Percentiles rank a stretch among this genome's conserved stretches.
phyloP scores from a whole-genome alignment of 1,140 invertebrate species.

The Cryptotermes secundus region DNA sequence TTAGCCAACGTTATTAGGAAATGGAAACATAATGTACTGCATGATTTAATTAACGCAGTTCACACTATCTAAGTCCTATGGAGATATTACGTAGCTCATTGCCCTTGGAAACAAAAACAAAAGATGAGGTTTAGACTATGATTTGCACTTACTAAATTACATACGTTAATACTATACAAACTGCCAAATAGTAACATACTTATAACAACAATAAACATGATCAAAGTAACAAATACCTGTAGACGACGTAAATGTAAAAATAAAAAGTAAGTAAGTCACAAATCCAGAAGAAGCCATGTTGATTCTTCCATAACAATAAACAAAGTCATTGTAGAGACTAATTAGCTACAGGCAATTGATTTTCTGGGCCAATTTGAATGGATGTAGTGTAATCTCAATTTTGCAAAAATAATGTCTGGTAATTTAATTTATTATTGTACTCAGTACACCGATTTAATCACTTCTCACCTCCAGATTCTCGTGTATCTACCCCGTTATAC shows the following conservation, averaged over 20 bases:
- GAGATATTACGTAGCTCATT: neutral
- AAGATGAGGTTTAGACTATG: neutral
- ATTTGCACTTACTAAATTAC: neutral
- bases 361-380: too few relatives aligned
- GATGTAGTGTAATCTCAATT: too few relatives aligned
- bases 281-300: constrained; percentile 36
- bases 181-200: neutral
- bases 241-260: constrained; percentile 32
- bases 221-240: constrained; percentile 29
- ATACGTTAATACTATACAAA: neutral
- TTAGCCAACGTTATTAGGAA: neutral
- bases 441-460: too few relatives aligned
- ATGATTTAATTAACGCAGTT: neutral
- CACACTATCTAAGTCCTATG: neutral
- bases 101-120: neutral
- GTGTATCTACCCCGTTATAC: too few relatives aligned
- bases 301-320: constrained; percentile 35
- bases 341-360: neutral
- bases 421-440: too few relatives aligned
- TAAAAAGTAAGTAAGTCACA: constrained; percentile 36
- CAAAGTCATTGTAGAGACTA: constrained; percentile 16
- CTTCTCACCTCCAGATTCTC: too few relatives aligned
- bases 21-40: neutral
- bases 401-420: too few relatives aligned
- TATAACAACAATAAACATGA: neutral